phyloP scores from a whole-genome alignment of 2,888 invertebrate genomes.

The Hyalella azteca region DNA sequence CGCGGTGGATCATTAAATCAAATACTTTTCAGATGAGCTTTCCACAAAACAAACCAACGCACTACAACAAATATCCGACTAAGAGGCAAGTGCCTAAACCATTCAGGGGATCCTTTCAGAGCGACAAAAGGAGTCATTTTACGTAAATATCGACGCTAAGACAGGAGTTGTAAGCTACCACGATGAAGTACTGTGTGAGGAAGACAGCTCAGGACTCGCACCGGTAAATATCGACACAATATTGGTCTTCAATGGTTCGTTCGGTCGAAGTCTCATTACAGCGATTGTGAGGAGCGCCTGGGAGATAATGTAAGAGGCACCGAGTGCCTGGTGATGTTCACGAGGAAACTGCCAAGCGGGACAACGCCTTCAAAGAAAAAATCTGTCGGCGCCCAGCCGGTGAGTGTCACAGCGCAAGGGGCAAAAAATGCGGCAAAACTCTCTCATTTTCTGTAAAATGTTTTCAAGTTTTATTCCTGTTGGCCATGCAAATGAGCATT shows the following conservation, averaged over 20 bases:
- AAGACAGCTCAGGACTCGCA: background rate
- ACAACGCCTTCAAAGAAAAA: no score
- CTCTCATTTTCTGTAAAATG: no score
- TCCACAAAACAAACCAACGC: no score
- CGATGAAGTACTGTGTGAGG: background rate
- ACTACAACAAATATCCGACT: background rate
- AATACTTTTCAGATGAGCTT: no score
- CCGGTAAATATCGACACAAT: slow-evolving; percentile 34
- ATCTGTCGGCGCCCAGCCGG: no score
- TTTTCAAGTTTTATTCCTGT: no score
- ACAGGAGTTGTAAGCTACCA: background rate
- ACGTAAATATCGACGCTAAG: slow-evolving; percentile 5
- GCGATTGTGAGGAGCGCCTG: slow-evolving; percentile 6
- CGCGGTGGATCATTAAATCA: no score
- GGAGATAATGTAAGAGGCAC: background rate
- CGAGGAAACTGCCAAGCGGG: no score
- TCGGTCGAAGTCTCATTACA: slow-evolving; percentile 34
- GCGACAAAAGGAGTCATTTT: slow-evolving; percentile 26
- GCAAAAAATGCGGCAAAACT: no score
- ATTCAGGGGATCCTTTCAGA: slow-evolving; percentile 2
- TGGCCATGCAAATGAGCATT: no score
- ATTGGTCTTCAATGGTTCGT: slow-evolving; percentile 27
- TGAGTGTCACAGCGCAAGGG: no score
- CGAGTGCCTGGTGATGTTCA: no score
- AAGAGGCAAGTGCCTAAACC: background rate